phyloP scores from a whole-genome alignment of 2,113 vertebrate genomes.

The Sinocyclocheilus grahami region DNA sequence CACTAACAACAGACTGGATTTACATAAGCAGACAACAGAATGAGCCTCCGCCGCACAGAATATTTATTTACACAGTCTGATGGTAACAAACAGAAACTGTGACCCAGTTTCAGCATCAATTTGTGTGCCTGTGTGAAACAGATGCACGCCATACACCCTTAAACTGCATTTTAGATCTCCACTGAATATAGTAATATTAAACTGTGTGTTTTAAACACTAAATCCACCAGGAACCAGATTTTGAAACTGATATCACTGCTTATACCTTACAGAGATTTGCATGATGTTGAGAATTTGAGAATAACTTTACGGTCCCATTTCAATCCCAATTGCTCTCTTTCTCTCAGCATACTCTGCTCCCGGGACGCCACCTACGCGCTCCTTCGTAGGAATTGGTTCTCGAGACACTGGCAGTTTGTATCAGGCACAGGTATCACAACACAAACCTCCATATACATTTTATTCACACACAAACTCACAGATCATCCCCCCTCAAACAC shows the following conservation, averaged over 20 bases:
- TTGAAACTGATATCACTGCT: background rate
- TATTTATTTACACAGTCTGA: constrained; percentile 12
- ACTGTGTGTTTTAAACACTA: background rate
- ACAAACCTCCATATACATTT: background rate
- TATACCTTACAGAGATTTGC: background rate
- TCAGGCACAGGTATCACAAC: constrained; percentile 89
- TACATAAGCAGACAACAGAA: constrained; percentile 41
- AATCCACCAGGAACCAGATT: background rate
- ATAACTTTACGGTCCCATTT: background rate
- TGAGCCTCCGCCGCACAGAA: background rate
- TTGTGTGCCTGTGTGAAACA: background rate
- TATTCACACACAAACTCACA: background rate
- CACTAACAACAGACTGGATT: constrained; percentile 47
- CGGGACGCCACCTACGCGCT: constrained; percentile 90
- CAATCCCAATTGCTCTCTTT: constrained; percentile 21
- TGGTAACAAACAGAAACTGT: background rate
- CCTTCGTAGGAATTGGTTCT: constrained; percentile 93
- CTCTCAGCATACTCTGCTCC: constrained; percentile 90
- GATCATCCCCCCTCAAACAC: background rate
- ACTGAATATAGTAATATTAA: background rate
- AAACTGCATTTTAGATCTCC: background rate
- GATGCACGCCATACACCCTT: background rate
- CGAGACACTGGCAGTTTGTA: constrained; percentile 91
- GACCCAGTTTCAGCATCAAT: background rate
- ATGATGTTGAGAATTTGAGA: background rate